Evolutionary conservation across 2,113 vertebrate genomes (phyloP).

Genomic region (Rhagologus leucostigma): DNA sequence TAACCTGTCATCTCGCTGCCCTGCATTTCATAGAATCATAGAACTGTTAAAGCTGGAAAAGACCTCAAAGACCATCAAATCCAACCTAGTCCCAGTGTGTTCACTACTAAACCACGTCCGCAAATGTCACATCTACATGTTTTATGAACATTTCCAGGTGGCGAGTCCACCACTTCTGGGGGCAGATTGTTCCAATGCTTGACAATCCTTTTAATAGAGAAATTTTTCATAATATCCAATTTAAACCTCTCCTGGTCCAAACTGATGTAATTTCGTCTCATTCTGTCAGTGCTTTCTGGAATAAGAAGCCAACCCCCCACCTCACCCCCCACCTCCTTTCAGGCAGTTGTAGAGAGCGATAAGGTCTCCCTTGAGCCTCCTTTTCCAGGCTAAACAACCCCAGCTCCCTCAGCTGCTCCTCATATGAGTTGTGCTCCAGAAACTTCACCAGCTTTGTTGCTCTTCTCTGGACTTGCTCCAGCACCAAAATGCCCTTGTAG

Average conservation of each 20-base stretch:
- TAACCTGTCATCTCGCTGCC: background rate
- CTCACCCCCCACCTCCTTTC: background rate
- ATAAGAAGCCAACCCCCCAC: background rate
- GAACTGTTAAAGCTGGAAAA: background rate
- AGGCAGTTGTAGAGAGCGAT: rapidly evolving
- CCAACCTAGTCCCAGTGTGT: no score
- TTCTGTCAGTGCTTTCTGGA: background rate
- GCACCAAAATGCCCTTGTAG: background rate
- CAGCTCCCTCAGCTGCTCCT: background rate
- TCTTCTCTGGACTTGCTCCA: background rate
- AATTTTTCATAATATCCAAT: background rate
- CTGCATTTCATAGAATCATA: background rate
- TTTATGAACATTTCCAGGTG: background rate
- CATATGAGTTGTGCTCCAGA: background rate
- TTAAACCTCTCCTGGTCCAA: background rate
- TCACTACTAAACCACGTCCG: background rate
- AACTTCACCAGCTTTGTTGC: background rate
- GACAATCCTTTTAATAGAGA: background rate
- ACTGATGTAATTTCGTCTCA: background rate
- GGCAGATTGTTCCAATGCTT: background rate
- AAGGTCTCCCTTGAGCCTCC: background rate
- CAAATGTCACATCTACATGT: background rate
- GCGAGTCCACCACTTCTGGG: background rate
- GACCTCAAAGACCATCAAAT: background rate
- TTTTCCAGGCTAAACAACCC: background rate